Evolutionary conservation across 2,888 invertebrate genomes (phyloP).

Genomic region (Euzetes globulus): DNA sequence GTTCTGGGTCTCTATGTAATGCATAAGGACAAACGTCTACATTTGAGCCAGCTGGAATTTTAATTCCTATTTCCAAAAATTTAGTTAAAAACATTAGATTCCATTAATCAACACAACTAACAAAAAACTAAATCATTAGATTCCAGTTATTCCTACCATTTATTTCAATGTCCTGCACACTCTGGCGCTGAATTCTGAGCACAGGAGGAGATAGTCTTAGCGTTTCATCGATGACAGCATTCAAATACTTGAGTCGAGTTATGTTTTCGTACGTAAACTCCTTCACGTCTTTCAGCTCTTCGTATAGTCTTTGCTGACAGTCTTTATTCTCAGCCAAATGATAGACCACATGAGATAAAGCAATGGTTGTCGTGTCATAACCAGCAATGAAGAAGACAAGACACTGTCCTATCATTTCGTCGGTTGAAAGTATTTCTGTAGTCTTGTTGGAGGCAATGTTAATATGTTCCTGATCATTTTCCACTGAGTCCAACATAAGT

Average conservation of each 20-base stretch:
- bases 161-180: slow-evolving; percentile 19
- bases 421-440: too few relatives aligned
- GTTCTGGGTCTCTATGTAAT: slow-evolving; percentile 38
- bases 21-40: slow-evolving; percentile 36
- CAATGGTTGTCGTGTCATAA: slow-evolving; percentile 47
- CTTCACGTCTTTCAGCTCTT: slow-evolving; percentile 49
- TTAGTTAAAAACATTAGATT: too few relatives aligned
- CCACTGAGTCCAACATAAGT: slow-evolving; percentile 28
- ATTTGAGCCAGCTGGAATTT: slow-evolving; percentile 34
- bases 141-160: too few relatives aligned
- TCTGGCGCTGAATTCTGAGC: slow-evolving; percentile 24
- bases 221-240: slow-evolving; percentile 39
- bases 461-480: slow-evolving; percentile 41
- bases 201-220: slow-evolving; percentile 35
- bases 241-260: slow-evolving; percentile 32
- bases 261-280: background rate
- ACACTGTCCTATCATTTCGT: slow-evolving; percentile 31
- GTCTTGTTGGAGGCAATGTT: too few relatives aligned
- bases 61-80: slow-evolving; percentile 27
- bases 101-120: background rate
- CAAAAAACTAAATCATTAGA: too few relatives aligned
- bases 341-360: slow-evolving; percentile 50
- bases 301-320: slow-evolving; percentile 36
- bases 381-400: slow-evolving; percentile 28
- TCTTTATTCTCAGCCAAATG: slow-evolving; percentile 36